A percentile compares a stretch with the other conserved stretches of the same genome.
phyloP scores from a whole-genome alignment of 2,888 invertebrate genomes.

The Leucophora obtusa region DNA sequence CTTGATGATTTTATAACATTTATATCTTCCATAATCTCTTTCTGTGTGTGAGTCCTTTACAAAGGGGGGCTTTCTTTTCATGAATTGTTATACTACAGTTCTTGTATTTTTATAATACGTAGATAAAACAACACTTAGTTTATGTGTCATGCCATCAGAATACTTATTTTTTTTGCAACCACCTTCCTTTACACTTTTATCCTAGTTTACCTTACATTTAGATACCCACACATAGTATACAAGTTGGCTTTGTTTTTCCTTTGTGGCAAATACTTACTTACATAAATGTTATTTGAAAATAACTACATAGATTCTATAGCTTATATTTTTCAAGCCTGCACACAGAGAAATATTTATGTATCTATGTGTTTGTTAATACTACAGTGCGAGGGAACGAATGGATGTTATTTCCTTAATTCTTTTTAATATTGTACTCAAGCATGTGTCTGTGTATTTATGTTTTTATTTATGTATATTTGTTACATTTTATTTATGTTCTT shows the following conservation, averaged over 20 bases:
- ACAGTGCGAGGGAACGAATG: background rate
- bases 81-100: background rate
- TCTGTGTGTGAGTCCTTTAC: background rate
- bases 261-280: background rate
- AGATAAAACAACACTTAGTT: background rate
- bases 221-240: background rate
- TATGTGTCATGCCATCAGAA: constrained; percentile 2
- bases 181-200: constrained; percentile 7
- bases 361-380: constrained; percentile 13
- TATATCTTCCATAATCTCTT: background rate
- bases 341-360: background rate
- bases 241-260: constrained; percentile 3
- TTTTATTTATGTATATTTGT: background rate
- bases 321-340: constrained; percentile 1
- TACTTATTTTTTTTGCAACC: background rate
- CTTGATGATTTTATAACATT: background rate
- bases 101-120: background rate
- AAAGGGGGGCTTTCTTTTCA: background rate
- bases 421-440: too few species aligned
- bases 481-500: background rate
- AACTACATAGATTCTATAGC: constrained; percentile 29
- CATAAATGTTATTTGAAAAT: constrained; percentile 13
- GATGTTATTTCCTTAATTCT: constrained; percentile 8
- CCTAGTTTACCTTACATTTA: constrained; percentile 16
- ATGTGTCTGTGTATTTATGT: constrained; percentile 5